Base-by-base conservation (phyloP, 2,797 vertebrate species). In the Squalus acanthias region DNA sequence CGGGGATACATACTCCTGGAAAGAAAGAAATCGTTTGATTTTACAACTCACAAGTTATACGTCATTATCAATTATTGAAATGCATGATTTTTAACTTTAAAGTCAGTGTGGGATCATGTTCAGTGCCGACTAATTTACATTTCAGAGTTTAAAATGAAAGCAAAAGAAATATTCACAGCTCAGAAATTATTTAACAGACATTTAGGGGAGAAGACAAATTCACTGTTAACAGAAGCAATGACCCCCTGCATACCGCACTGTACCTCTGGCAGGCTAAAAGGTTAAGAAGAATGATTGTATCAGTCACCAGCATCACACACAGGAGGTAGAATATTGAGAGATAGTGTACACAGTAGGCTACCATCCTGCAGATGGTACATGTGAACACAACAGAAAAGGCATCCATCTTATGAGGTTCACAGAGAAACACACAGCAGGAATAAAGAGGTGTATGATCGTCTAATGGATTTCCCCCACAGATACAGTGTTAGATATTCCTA, bases 291-390 rank as follows among this genome's bases (percentile, higher is more conserved):
- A 97, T 95, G 97, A 94, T 97, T 97, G 97, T 46, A 97, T 96
- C 97, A 98, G 97, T 97, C 97, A 98, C 97, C 97, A n/a, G 91
- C 97, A 97, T 96, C 96, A 97, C 96, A 97, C 97, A 97, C 96
- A 96, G 96, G 97, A 97, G 97, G 97, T 97, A 97, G 82, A 96
- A 96, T 96, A 96, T 96, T 96, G 97, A 72, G 97, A 96, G 96
- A 97, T 97, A 97, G 97, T 97, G 96, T 97, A 97, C 97, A 97
- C 97, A 96, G 97, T 97, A 97, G 97, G 97, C 97, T 97, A 98
- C 97, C 97, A 97, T 98, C 98, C 98, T 99, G 98, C 98, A 98
- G 98, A 98, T 97, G 98, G 98, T 97, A 98, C 97, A 98, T 97
- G 97, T 98, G 98, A 98, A 98, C 97, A 98, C 98, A 98, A 97